phyloP scores from a whole-genome alignment of 2,888 invertebrate genomes.

The Scaeva pyrastri region DNA sequence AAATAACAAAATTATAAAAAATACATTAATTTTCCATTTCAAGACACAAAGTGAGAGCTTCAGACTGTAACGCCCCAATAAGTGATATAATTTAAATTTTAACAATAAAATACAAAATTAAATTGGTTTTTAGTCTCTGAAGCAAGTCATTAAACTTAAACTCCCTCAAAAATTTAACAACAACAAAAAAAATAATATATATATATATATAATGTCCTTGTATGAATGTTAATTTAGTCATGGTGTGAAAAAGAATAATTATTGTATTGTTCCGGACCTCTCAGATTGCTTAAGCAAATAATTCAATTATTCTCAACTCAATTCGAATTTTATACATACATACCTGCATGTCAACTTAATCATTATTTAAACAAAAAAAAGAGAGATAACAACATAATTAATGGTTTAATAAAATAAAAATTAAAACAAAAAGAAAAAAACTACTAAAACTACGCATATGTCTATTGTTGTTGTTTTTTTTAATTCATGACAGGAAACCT shows the following conservation, averaged over 20 bases:
- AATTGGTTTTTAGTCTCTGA: neutral
- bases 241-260: neutral
- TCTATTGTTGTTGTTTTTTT: neutral
- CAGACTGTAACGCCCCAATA: too few species aligned
- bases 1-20: too few species aligned
- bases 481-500: constrained; percentile 6
- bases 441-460: constrained; percentile 11
- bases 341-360: neutral
- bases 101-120: neutral
- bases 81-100: too few species aligned
- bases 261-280: neutral
- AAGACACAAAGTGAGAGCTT: too few species aligned
- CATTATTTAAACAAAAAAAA: neutral
- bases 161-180: neutral
- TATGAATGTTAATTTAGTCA: neutral
- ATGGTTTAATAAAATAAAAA: constrained; percentile 13
- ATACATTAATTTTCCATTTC: too few species aligned
- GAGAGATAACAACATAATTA: constrained; percentile 12
- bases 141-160: neutral
- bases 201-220: constrained; percentile 2
- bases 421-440: neutral
- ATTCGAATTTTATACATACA: neutral
- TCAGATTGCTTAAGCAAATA: neutral
- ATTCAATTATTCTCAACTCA: neutral
- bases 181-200: too few species aligned